Percentiles rank a stretch among this genome's conserved stretches.
Conservation (phyloP, 2,888 invertebrate genomes). For the Camptogramma bilineatum region DNA sequence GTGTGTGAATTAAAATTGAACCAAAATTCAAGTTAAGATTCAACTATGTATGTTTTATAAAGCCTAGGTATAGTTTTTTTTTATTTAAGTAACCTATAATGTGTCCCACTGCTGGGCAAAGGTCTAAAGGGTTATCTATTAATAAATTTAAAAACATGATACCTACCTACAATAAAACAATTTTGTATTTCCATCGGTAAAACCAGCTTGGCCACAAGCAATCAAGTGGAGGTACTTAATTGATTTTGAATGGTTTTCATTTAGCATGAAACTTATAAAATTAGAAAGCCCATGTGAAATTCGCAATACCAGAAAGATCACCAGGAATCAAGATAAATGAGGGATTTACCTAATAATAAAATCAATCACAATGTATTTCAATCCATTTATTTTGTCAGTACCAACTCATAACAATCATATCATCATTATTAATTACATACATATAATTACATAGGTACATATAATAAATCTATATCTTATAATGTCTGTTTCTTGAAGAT, state of each 20-base stretch:
- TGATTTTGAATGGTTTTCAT: constrained; percentile 3
- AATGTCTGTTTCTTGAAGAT: too few relatives aligned
- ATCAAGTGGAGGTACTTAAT: constrained; percentile 1
- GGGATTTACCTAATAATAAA: neutral
- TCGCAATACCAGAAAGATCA: neutral
- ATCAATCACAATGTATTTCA: constrained; percentile 1
- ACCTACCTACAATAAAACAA: neutral
- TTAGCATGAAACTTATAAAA: constrained; percentile 5
- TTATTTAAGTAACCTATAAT: too few relatives aligned
- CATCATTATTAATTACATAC: too few relatives aligned
- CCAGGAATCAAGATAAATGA: constrained; percentile 9
- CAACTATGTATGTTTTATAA: too few relatives aligned
- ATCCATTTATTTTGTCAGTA: neutral
- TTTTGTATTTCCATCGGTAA: neutral
- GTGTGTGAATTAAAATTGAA: neutral
- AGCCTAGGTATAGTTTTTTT: too few relatives aligned
- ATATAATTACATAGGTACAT: too few relatives aligned
- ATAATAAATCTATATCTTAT: too few relatives aligned
- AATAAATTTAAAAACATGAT: neutral
- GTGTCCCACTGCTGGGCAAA: too few relatives aligned
- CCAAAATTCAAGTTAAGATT: too few relatives aligned
- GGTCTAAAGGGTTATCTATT: too few relatives aligned
- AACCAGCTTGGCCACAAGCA: neutral
- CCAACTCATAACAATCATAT: too few relatives aligned
- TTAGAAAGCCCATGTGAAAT: constrained; percentile 3